Evolutionary conservation across 2,113 vertebrate species (phyloP), one percentile per base, ranked within the genome.

Genomic region (Carassius auratus): DNA sequence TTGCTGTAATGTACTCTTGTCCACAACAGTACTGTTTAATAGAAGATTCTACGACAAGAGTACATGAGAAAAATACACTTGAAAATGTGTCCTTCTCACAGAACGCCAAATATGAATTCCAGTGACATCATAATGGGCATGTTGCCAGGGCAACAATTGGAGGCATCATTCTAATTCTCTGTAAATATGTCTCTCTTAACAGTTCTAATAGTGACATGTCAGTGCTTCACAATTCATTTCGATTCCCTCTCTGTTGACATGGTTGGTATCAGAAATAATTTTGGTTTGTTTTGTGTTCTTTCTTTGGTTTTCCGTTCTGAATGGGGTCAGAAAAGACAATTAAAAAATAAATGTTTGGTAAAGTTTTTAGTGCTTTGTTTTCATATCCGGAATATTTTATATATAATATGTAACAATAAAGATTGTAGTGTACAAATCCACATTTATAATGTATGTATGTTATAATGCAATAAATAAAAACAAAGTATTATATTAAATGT

Each of bases 381-480:
- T 95, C 93, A 92, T 90, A 95, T 93, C 93, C 89, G 89, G 85
- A 94, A 92, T 94, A 94, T 95, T 95, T 95, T 95, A 91, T 95
- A 95, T 95, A 91, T 95, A 95, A 95, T 91, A 94, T 94, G 93
- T 95, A 94, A 94, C 93, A 95, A 94, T 93, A 91, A 94, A 94
- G 95, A 95, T 95, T 95, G 95, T 95, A 95, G 94, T 95, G 94
- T 95, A 95, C 92, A 95, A 95, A 95, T 94, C 90, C 91, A 94
- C 92, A 95, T 95, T 95, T 95, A 92, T 94, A 95, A 95, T 90
- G 90, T 93, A 93, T 95, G 94, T 95, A 95, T 95, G 95, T 95
- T 95, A 93, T 93, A 92, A 95, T 93, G 94, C 94, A 95, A 95
- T 95, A 95, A 95, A 95, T 90, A 93, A 86, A 93, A 88, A 92